phyloP scores from a whole-genome alignment of 2,797 vertebrate genomes.

The Lithobates sylvaticus region DNA sequence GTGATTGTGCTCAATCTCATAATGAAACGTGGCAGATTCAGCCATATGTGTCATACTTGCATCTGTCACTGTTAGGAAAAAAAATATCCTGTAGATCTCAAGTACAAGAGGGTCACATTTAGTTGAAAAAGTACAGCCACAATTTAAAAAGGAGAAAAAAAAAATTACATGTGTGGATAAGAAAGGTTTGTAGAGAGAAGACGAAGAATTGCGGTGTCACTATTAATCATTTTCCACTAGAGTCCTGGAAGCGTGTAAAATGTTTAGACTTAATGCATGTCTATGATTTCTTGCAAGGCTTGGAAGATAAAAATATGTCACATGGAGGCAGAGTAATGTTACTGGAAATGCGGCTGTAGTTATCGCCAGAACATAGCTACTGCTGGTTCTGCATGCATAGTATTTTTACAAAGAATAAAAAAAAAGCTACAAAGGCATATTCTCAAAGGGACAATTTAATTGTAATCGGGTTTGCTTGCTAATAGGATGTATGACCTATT shows the following conservation, averaged over 20 bases:
- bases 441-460: neutral
- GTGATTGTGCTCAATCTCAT: conserved; percentile 62
- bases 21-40: conserved; percentile 41
- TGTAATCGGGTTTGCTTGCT: neutral
- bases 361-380: neutral
- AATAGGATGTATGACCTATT: neutral
- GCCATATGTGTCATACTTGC: conserved; percentile 52
- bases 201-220: neutral
- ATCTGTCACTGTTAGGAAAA: conserved; percentile 46
- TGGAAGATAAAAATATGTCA: conserved; percentile 7
- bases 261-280: conserved; percentile 23
- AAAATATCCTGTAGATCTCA: conserved; percentile 26
- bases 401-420: no score
- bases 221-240: neutral
- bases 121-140: conserved; percentile 11
- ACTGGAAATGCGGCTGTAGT: neutral
- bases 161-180: conserved; percentile 4
- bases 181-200: neutral
- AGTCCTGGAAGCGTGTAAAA: conserved; percentile 1
- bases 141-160: neutral
- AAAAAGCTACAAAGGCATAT: neutral
- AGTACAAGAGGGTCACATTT: conserved; percentile 44
- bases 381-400: neutral
- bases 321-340: neutral
- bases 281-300: conserved; percentile 11